Evolutionary conservation across 2,888 invertebrate species (phyloP).

Genomic region (Trilocha varians): DNA sequence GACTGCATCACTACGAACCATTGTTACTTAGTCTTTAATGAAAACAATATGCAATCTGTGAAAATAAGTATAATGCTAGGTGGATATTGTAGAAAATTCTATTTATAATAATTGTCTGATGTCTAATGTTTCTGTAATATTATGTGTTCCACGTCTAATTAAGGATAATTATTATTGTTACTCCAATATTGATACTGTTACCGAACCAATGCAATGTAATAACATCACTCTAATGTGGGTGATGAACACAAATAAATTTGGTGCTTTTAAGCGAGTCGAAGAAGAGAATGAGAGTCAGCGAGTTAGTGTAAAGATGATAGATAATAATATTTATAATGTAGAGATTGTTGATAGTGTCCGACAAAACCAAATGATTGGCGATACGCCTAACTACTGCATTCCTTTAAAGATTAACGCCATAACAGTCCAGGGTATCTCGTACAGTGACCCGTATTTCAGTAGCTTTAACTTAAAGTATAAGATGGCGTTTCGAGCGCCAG

Average conservation of each 20-base stretch:
- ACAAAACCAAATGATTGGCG: constrained; percentile 75
- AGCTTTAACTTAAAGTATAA: constrained; percentile 75
- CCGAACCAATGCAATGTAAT: constrained; percentile 74
- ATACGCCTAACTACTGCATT: constrained; percentile 73
- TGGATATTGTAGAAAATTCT: constrained; percentile 74
- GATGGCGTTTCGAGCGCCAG: constrained; percentile 70
- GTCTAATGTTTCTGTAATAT: constrained; percentile 74
- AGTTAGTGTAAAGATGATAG: constrained; percentile 72
- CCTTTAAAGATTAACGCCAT: constrained; percentile 75
- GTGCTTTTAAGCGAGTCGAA: constrained; percentile 72
- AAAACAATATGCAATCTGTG: constrained; percentile 81
- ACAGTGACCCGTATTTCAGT: constrained; percentile 75
- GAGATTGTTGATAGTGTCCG: constrained; percentile 73
- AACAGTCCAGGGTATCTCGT: constrained; percentile 76
- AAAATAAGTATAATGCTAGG: constrained; percentile 74
- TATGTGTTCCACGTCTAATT: constrained; percentile 78
- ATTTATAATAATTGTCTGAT: constrained; percentile 75
- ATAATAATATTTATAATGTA: constrained; percentile 74
- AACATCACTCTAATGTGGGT: constrained; percentile 76
- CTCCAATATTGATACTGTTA: constrained; percentile 73
- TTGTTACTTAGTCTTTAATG: constrained; percentile 76
- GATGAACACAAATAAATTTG: constrained; percentile 73
- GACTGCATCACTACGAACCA: constrained; percentile 74
- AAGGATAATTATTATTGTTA: constrained; percentile 74
- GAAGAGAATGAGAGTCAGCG: constrained; percentile 71